Evolutionary conservation across 2,888 invertebrate genomes (phyloP), one percentile per base, ranked within the genome.

Genomic region (Dysmachus trigonus): DNA sequence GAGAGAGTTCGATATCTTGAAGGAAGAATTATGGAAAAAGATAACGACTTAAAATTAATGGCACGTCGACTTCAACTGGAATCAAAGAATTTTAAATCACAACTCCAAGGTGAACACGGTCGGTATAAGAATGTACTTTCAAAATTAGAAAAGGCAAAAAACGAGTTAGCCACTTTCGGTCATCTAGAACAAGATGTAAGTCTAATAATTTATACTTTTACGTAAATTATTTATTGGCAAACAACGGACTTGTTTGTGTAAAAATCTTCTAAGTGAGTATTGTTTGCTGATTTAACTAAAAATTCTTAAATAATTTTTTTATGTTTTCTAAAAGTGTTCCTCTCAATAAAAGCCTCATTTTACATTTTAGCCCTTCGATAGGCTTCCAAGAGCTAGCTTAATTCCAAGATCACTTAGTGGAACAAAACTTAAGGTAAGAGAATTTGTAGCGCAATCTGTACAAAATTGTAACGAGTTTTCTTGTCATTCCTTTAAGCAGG

Each of bases 21-120:
- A 27, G 90, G 92, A 0, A 94, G 93, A 77, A 87, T 93, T 22
- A 93, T 93, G 5, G 94, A 94, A 86, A 94, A 94, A 87, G 95
- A 95, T 88, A 94, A 93, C 62, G 94, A 95, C 86, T 94, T 95
- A 87, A 94, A 93, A 87, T 93, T 94, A 88, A 92, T 97, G 87
- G 95, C 96, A 86, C 94, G 96, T 72, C 95, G 95, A 89, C 91
- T 96, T 15, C 93, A 94, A 86, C 91, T 97, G 47, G 96, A 97
- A 90, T 93, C 94, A 2, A 97, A 97, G 92, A 96, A 95, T 90
- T 94, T 94, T 88, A 95, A 94, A 86, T 95, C 96, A 88, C 95
- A 96, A 90, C 90, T 96, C 18, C 94, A 95, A 87, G 90, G 91
- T 0, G 97, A 97, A 91, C 94, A 95, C 84, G 93, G 93, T 84